A percentile compares a stretch with the other conserved stretches of the same genome.
These are phyloP conservation scores for Apistogramma diplotaenia DNA, from an alignment of 2,113 vertebrate genomes.

Conservation along the genomic window DNA sequence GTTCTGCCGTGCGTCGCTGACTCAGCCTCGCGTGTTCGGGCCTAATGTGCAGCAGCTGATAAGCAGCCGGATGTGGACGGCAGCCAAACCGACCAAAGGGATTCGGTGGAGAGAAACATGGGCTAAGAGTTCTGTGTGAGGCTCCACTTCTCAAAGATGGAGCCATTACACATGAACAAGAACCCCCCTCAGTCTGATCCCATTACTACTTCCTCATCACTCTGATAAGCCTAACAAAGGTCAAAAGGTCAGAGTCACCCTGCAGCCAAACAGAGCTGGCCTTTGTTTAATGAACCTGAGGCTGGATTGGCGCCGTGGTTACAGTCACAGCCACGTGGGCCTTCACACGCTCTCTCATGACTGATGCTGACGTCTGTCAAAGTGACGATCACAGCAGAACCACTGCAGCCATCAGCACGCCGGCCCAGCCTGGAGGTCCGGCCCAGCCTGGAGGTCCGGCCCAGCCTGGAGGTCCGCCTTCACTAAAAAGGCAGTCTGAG, in stretches of 20 bases:
- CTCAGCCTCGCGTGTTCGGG: not conserved
- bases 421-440: not conserved
- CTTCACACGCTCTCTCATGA: no score
- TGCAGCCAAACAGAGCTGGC: not conserved
- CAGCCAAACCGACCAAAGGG: constrained; percentile 7
- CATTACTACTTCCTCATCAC: not conserved
- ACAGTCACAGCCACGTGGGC: no score
- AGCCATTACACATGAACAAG: no score
- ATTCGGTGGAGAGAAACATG: not conserved
- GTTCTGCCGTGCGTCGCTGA: not conserved
- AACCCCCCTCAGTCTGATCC: fast-evolving
- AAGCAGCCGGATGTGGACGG: not conserved
- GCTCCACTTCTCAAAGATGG: not conserved
- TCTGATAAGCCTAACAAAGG: not conserved
- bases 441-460: not conserved
- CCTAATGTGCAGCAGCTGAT: constrained; percentile 31
- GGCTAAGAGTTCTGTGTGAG: not conserved
- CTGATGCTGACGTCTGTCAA: no score
- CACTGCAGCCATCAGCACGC: not conserved
- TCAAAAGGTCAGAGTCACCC: not conserved
- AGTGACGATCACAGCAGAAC: not conserved
- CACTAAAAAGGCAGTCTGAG: constrained; percentile 1
- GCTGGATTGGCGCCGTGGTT: not conserved
- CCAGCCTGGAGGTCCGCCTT: not conserved
- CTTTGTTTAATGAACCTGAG: not conserved